These are phyloP conservation scores for Aricia artaxerxes DNA, from an alignment of 2,888 invertebrate genomes.

Conservation along the genomic window DNA sequence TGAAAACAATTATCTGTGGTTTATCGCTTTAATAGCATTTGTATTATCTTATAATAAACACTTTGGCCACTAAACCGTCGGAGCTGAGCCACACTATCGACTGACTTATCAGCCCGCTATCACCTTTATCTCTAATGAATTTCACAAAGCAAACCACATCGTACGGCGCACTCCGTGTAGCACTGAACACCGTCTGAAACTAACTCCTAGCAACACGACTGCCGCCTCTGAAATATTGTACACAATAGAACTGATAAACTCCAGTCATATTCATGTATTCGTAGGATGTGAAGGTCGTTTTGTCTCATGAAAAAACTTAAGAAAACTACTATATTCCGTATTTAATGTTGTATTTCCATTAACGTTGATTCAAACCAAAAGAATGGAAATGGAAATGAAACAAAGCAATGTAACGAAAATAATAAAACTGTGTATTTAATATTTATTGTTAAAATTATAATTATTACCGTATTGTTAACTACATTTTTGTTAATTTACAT, in stretches of 20 bases:
- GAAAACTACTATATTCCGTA: neutral
- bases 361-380: neutral
- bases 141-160: conserved; percentile 13
- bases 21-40: conserved; percentile 30
- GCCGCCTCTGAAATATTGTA: neutral
- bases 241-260: conserved; percentile 1
- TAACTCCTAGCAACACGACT: neutral
- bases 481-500: neutral
- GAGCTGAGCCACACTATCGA: conserved; percentile 24
- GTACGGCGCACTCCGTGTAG: neutral
- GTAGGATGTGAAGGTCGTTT: neutral
- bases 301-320: neutral
- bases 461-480: neutral
- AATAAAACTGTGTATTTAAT: too few species aligned
- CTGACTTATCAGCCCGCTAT: conserved; percentile 26
- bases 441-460: neutral
- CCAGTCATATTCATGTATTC: neutral
- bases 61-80: neutral
- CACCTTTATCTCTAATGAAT: conserved; percentile 25
- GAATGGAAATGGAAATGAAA: neutral
- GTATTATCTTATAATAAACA: conserved; percentile 30
- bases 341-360: neutral
- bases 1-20: conserved; percentile 21
- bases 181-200: neutral
- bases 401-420: neutral